Conservation (phyloP, 2,113 vertebrate genomes). For the Seriola aureovittata region DNA sequence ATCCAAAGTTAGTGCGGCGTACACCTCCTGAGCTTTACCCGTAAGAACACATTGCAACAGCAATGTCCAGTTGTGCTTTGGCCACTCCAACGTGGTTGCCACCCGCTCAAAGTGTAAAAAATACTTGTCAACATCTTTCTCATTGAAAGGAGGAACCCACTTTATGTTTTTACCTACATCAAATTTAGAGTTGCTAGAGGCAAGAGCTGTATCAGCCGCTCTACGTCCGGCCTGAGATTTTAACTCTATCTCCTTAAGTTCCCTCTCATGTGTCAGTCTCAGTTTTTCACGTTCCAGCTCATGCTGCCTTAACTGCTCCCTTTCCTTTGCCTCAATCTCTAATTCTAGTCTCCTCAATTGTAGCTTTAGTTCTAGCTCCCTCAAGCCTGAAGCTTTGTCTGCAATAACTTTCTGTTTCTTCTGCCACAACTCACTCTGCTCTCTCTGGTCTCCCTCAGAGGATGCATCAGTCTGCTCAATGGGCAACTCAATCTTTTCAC, state of each 20-base stretch:
- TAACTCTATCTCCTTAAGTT: neutral
- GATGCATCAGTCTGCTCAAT: too few relatives aligned
- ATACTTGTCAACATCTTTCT: neutral
- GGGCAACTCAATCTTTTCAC: too few relatives aligned
- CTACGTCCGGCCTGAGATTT: neutral
- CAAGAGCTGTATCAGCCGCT: neutral
- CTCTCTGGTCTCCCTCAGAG: too few relatives aligned
- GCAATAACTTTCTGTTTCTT: too few relatives aligned
- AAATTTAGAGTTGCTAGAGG: neutral
- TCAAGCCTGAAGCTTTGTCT: too few relatives aligned
- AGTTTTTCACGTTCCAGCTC: neutral
- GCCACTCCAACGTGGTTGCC: neutral
- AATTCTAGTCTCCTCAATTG: too few relatives aligned
- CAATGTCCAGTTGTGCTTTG: too few relatives aligned
- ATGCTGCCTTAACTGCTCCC: neutral
- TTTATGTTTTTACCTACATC: neutral
- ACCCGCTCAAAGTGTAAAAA: neutral
- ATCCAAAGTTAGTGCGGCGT: neutral
- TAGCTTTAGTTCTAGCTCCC: too few relatives aligned
- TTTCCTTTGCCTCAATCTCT: neutral
- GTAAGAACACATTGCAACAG: neutral
- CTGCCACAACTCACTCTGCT: too few relatives aligned
- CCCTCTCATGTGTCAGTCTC: neutral
- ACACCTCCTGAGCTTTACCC: neutral
- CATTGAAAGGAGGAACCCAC: neutral